Evolutionary conservation across 1,140 invertebrate genomes (phyloP), one percentile per base, ranked within the genome.

Genomic region (Procambarus clarkii): DNA sequence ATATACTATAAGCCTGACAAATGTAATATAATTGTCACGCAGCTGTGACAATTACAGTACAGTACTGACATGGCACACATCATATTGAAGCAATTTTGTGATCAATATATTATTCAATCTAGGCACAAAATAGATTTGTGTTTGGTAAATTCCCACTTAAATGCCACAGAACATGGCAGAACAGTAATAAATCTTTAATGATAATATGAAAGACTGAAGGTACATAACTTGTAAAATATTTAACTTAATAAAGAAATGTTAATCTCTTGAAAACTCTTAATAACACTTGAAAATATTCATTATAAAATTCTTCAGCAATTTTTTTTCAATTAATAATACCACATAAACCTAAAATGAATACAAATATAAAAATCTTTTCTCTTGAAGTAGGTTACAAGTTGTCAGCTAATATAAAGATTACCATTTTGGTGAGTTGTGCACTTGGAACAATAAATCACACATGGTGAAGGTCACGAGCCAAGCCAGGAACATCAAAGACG

Each of bases 361-460:
- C 34, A 34, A n/a, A 9, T 54, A 54, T 54, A 9, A 9, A 9
- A 54, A 54, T 54, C 50, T 54, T 3, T 54, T 8, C 50, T 79
- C 45, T 18, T 24, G 15, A 21, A 9, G 4, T 50, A 44, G 2
- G 13, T 11, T 48, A 24, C 78, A 2, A 50, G 46, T 34, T 79
- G 48, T 34, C 44, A 45, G 15, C 44, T 4, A 44, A 15, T 46
- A 21, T 50, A 79, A 21, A 58, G 46, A 58, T 24, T 58, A 13
- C 64, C 76, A 60, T 46, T 3, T n/a, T 4, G 44, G 45, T 46
- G 21, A 60, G 58, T 58, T 45, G 34, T 50, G 48, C 74, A n/a
- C 46, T 24, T 50, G 24, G 13, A 79, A 44, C 15, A 64, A 78
- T 34, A 87, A 74, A 87, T 79, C 86, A 79, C 74, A 87, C 46